Evolutionary conservation across 2,113 vertebrate species (phyloP), one percentile per base, ranked within the genome.

Genomic region (Chlamydotis undulata): DNA sequence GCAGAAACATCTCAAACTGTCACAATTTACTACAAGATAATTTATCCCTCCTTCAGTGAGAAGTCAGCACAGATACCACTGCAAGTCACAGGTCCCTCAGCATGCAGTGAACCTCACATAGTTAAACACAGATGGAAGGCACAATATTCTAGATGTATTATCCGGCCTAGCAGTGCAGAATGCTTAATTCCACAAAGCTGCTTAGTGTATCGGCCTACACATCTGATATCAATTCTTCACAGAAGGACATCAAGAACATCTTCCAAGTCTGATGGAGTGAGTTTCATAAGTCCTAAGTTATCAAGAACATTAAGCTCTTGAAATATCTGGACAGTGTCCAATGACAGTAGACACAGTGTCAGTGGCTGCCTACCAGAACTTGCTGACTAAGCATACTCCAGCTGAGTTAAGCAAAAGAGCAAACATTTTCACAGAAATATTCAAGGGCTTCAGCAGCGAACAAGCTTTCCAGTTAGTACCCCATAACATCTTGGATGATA

Each of bases 181-280:
- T 39, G 12, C 16, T 61, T 24, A n/a, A 45, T 29, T 41, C 61
- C 37, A 81, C 13, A 67, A 29, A 37, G 65, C 7, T 39, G 77
- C 23, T 77, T 39, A 55, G 4, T 0, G 0, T 25, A 29, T 18
- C 50, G 14, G 19, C 49, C 39, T 60, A 5, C 10, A 47, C 15
- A 19, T 28, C 53, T 55, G 47, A 3, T 26, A 41, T 0, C 39
- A 35, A 17, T 45, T 39, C 43, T 89, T 73, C 63, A n/a, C 52
- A 37, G 55, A 52, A 57, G 22, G 1, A 31, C n/a, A 71, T 12
- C 39, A 68, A 45, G 28, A 83, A 21, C 10, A 41, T 7, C 17
- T 39, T 35, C 22, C 47, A 56, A 18, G 25, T 5, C 25, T 89
- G 63, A 76, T 13, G 6, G 49, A 63, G 6, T 3, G 8, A 76